These are phyloP conservation scores for Acleris holmiana DNA, from an alignment of 2,888 invertebrate genomes.

Conservation along the genomic window DNA sequence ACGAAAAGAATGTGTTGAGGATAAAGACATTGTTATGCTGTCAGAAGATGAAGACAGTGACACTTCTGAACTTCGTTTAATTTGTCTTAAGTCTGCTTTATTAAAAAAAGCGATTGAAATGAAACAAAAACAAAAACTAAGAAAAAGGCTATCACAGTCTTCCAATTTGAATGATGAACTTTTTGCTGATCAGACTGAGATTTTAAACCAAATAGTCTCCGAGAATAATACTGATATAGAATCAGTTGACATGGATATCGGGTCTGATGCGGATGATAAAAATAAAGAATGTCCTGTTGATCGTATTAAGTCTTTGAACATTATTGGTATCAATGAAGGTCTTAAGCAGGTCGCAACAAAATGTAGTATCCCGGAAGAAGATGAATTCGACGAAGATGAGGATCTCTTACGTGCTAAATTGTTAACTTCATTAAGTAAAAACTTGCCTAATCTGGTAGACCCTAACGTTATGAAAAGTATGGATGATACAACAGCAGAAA, in stretches of 20 bases:
- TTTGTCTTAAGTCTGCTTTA: conserved; percentile 88
- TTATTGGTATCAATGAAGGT: conserved; percentile 39
- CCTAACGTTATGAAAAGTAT: conserved; percentile 52
- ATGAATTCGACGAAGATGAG: conserved; percentile 84
- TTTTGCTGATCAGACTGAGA: conserved; percentile 48
- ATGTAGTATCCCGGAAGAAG: conserved; percentile 48
- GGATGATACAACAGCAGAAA: conserved; percentile 40
- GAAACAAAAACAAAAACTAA: conserved; percentile 75
- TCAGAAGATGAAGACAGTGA: conserved; percentile 85
- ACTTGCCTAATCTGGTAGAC: conserved; percentile 72
- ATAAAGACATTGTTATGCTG: conserved; percentile 41
- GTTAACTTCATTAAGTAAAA: conserved; percentile 84
- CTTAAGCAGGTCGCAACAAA: conserved; percentile 38
- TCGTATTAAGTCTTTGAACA: conserved; percentile 37
- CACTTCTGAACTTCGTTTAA: conserved; percentile 85
- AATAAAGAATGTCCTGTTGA: conserved; percentile 54
- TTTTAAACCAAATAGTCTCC: conserved; percentile 50
- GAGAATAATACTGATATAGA: conserved; percentile 78
- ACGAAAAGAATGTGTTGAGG: conserved; percentile 8
- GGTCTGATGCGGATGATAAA: conserved; percentile 74
- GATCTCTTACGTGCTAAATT: conserved; percentile 85
- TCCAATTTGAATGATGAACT: conserved; percentile 62
- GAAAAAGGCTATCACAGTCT: conserved; percentile 67
- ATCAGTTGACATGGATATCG: conserved; percentile 82
- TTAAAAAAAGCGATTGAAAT: conserved; percentile 86